Evolutionary conservation across 2,113 vertebrate genomes (phyloP).

Genomic region (Thinocorus orbignyianus): DNA sequence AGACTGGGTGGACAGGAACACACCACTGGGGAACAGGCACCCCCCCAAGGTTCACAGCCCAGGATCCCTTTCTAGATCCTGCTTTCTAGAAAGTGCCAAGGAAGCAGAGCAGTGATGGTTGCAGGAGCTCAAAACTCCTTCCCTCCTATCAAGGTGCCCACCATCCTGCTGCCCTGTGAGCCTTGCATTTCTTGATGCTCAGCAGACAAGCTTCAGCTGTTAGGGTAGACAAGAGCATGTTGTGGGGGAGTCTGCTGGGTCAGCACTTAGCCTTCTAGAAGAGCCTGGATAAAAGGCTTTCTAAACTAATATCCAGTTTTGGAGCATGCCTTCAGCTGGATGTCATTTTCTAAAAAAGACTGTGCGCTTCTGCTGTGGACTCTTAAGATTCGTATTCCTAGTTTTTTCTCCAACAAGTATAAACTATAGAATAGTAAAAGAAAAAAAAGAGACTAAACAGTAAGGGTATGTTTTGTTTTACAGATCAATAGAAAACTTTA

Average conservation of each 20-base stretch:
- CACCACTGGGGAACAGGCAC: neutral
- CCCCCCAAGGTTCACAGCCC: neutral
- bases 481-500: neutral
- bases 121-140: neutral
- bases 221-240: fast-evolving
- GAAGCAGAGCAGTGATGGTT: neutral
- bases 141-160: neutral
- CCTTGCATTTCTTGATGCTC: neutral
- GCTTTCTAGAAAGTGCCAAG: neutral
- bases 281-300: neutral
- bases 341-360: neutral
- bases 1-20: neutral
- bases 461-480: neutral
- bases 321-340: neutral
- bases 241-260: neutral
- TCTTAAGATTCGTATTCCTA: neutral
- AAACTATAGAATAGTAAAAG: neutral
- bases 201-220: neutral
- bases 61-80: neutral
- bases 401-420: neutral
- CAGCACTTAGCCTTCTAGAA: neutral
- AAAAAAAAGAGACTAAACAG: neutral
- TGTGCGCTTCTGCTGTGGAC: neutral
- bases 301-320: neutral
- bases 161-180: neutral